Base-by-base conservation (phyloP, 1,140 invertebrate species). In the Sminthurinus signatus region DNA sequence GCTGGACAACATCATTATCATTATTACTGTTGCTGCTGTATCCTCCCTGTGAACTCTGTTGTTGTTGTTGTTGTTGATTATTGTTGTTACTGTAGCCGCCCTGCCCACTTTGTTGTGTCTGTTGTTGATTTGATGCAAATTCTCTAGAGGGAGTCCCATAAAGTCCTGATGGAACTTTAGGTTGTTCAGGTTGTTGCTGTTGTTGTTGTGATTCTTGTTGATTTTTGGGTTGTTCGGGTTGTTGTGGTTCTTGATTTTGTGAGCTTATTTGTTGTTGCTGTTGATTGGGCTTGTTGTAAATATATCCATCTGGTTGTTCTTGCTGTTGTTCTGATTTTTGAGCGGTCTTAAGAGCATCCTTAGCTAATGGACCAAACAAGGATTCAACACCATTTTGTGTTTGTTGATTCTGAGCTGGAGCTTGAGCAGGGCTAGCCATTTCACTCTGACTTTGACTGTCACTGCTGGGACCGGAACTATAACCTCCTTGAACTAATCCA, bases 121-220 rank as follows among this genome's bases (percentile, higher is more conserved):
- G n/a, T n/a, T 48, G 17, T 48, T n/a, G 23, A 10, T 48, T 48
- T 5, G 44, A 19, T 28, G 3, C 5, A 28, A 60, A 60, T 5
- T 60, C 57, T 27, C 21, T 60, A 8, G 23, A 17, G 14, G 57
- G 57, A 4, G 43, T 25, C 2, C 43, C 57, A 21, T 60, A 60
- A 3, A 60, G 27, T 10, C 57, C 42, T 12, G 4, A 44, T 46
- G 57, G 57, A 43, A 43, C 39, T 10, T 36, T 4, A n/a, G 43
- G 39, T 15, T n/a, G 10, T 5, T 8, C 15, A 5, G 32, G 32
- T 5, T 5, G 5, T 36, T 5, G 15, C 5, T 5, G 15, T 8
- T 5, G 15, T 15, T 36, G 32, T 5, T 5, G 5, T 8, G 32
- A 36, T 36, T 5, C 5, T n/a, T n/a, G n/a, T n/a, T n/a, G n/a